A percentile compares a stretch with the other conserved stretches of the same genome.
Conservation (phyloP, 2,113 vertebrate genomes). For the Cariama cristata region DNA sequence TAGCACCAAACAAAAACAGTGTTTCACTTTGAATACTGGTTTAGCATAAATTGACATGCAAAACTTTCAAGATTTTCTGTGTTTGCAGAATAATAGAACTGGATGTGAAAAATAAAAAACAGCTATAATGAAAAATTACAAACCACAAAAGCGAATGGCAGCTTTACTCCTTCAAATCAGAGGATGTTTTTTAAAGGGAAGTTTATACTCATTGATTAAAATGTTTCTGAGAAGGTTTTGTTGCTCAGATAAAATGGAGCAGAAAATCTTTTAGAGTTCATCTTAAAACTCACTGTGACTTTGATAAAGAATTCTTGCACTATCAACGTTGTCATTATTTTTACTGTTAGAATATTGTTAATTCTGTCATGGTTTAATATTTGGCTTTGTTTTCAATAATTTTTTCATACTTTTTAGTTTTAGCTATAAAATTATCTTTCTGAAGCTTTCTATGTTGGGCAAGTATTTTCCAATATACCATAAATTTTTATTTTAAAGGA, state of each 20-base stretch:
- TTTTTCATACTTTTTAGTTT: background rate
- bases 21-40: background rate
- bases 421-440: background rate
- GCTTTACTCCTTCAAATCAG: background rate
- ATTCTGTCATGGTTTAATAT: background rate
- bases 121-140: background rate
- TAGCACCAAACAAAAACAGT: background rate
- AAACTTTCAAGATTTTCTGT: background rate
- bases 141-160: background rate
- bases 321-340: background rate
- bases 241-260: background rate
- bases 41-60: background rate
- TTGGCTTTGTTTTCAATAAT: background rate
- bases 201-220: background rate
- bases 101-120: background rate
- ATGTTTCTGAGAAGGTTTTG: background rate
- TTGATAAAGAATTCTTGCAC: background rate
- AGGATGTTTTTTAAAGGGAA: background rate
- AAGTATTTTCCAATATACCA: background rate
- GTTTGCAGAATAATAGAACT: background rate
- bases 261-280: background rate
- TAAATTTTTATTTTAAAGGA: background rate
- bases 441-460: background rate
- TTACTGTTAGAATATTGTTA: background rate
- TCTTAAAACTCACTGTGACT: background rate